Evolutionary conservation across 1,140 invertebrate genomes (phyloP).

Genomic region (Leucophenga varia): DNA sequence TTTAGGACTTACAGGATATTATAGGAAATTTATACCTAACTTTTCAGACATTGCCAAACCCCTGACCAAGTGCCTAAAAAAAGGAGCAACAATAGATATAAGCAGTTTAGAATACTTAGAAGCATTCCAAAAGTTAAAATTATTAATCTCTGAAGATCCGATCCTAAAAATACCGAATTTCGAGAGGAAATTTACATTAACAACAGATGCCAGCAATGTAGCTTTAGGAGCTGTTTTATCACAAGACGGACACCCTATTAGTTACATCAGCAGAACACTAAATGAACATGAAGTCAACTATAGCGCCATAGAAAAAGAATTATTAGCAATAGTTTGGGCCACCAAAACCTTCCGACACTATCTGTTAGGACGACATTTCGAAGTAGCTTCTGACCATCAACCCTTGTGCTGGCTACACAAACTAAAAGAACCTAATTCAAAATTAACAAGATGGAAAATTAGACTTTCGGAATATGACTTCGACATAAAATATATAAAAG

Average conservation of each 20-base stretch:
- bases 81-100: not conserved
- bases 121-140: slow-evolving; percentile 10
- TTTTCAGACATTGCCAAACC: slow-evolving; percentile 19
- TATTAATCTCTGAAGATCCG: slow-evolving; percentile 5
- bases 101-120: not conserved
- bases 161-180: slow-evolving; percentile 9
- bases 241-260: slow-evolving; percentile 36
- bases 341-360: slow-evolving; percentile 56
- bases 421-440: slow-evolving; percentile 22
- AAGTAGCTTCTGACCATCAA: slow-evolving; percentile 18
- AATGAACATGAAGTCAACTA: slow-evolving; percentile 56
- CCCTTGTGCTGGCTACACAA: slow-evolving; percentile 20
- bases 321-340: slow-evolving; percentile 40
- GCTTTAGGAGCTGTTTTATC: too few relatives aligned
- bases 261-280: slow-evolving; percentile 52
- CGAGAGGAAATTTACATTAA: slow-evolving; percentile 8
- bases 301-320: slow-evolving; percentile 30
- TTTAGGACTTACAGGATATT: slow-evolving; percentile 8
- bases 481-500: slow-evolving; percentile 23
- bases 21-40: slow-evolving; percentile 9
- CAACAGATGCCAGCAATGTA: slow-evolving; percentile 4
- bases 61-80: slow-evolving; percentile 25
- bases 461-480: slow-evolving; percentile 24
- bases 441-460: slow-evolving; percentile 18
- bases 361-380: slow-evolving; percentile 20